Base-by-base conservation (phyloP, 2,113 vertebrate genomes). In the Echinops telfairi region DNA sequence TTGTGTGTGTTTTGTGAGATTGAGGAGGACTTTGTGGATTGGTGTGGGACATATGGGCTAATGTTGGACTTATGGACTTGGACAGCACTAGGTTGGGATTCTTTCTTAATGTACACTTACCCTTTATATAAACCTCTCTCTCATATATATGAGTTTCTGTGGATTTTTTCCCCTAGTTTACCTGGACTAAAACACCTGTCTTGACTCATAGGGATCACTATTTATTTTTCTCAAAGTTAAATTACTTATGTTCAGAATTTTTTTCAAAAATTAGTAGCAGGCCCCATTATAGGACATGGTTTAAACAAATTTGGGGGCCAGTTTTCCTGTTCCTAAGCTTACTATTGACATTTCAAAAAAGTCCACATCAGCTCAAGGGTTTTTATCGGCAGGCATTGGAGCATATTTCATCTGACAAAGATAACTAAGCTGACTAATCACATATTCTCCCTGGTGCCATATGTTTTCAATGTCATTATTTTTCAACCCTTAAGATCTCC, bases 271-370 rank as follows among this genome's bases (percentile, higher is more conserved):
- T 60, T 29, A 89, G 25, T 53, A 43, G 38, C 0, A 70, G 22
- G 2, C 0, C 64, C 17, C 92, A 38, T 2, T 43, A 12, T 53
- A 53, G 57, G 53, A 62, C 58, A 66, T 31, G 12, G 5, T 71
- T 47, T 62, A 27, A 31, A 7, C 57, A 84, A 94, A 78, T 27
- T 0, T 0, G 2, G 11, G 5, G 19, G 3, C 8, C 25, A 8
- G 6, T 82, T 82, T 80, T 87, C 12, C 40, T 6, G 27, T 64
- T 1, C 78, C 36, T 73, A 80, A 1, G 20, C 62, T 91, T 70
- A 86, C 64, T 6, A 27, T 85, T 83, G 7, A 95, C 47, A 82
- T 92, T 97, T 64, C 5, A 33, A 76, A 58, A 53, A 53, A 53
- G 9, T 53, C 9, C 47, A 4, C 12, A 53, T 36, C 58, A 84